These are phyloP conservation scores for Melospiza georgiana DNA, from an alignment of 2,113 vertebrate genomes.

Conservation along the genomic window DNA sequence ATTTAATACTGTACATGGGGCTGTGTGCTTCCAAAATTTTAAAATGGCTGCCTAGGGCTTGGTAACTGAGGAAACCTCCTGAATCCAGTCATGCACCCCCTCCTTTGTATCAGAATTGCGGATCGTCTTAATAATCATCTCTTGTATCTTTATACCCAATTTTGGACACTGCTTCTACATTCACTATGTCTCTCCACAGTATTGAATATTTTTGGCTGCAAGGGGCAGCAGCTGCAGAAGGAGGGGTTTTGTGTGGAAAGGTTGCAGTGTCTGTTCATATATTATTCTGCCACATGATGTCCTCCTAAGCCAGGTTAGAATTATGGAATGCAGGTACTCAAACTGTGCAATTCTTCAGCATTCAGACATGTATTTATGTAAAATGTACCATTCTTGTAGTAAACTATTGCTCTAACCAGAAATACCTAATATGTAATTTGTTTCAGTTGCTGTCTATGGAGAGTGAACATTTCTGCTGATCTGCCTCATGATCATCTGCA, in stretches of 20 bases:
- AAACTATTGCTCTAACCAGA: neutral
- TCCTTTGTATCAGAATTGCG: neutral
- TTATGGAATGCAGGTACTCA: neutral
- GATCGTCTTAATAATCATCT: neutral
- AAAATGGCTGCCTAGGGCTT: neutral
- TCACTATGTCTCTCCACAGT: neutral
- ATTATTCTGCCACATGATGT: slow-evolving; percentile 62
- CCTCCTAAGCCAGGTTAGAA: slow-evolving; percentile 46
- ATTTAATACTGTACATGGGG: neutral
- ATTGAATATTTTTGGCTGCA: neutral
- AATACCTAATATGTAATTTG: neutral
- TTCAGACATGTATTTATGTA: neutral
- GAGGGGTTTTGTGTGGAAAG: neutral
- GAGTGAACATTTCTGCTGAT: neutral
- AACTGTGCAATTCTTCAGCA: neutral
- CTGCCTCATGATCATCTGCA: neutral
- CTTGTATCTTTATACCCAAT: neutral
- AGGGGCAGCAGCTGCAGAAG: neutral
- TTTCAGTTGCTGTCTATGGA: neutral
- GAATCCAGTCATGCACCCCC: neutral
- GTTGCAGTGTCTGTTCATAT: neutral
- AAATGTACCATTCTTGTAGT: neutral
- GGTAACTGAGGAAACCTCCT: neutral
- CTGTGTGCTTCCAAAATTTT: neutral
- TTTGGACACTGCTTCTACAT: neutral